Base-by-base conservation (phyloP, 2,888 invertebrate genomes). In the Netelia fuscicornis region DNA sequence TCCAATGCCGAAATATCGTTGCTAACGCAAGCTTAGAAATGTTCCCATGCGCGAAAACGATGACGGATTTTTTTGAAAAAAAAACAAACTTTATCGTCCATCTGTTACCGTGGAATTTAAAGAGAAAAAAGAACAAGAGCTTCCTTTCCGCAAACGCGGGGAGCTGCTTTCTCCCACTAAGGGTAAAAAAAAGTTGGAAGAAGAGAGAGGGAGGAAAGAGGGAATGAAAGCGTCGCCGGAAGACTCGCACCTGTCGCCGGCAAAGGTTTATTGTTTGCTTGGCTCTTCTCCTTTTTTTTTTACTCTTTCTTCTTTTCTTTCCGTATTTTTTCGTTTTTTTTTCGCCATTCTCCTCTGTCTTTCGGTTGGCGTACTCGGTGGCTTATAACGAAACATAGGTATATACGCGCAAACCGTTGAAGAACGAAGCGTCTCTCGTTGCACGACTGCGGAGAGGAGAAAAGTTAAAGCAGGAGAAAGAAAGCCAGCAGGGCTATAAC, bases 201-300 rank as follows among this genome's bases (percentile, higher is more conserved):
- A 48, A 20, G 13, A 58, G 37, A 68, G 60, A 30, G 68, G 44
- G 11, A n/a, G n/a, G 8, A 60, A 62, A 37, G 6, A 77, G 17
- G 58, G 62, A 72, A 84, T 84, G 67, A 84, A 84, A 77, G 72
- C 80, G 56, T 71, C 74, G 75, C 78, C 83, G 83, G 79, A 79
- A 76, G 68, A 76, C 85, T 80, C 75, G 79, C 85, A 81, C 85
- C 75, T 79, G 82, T 85, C 85, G 78, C 82, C 64, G 44, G 65
- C 65, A 80, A 71, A 64, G 72, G 82, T 85, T 85, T 78, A 82
- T 81, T 84, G 77, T 83, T 81, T 78, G 71, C 79, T 48, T 54
- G 58, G 44, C 71, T 58, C 30, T 62, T 30, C 13, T 68, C 52
- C 54, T 70, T 54, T 76, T 2, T 2, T 17, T 76, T 75, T 58